phyloP scores from a whole-genome alignment of 1,140 invertebrate species.

The Yoshiicerus persimilis region DNA sequence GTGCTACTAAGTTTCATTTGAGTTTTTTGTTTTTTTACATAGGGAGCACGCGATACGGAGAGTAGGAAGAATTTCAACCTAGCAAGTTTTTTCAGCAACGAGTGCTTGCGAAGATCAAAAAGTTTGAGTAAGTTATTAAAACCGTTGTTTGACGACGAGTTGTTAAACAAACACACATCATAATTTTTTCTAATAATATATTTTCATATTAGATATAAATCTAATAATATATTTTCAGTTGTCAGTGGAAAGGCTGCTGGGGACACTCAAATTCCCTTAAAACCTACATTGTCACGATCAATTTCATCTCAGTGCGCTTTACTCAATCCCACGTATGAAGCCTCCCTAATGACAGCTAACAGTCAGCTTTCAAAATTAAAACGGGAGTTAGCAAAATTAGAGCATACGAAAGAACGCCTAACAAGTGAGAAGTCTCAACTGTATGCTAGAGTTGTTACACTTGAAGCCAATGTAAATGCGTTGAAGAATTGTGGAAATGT shows the following conservation, averaged over 20 bases:
- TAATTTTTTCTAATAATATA: neutral
- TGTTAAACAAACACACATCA: no score
- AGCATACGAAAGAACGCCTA: neutral
- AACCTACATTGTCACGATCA: neutral
- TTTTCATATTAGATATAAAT: no score
- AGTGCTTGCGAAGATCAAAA: neutral
- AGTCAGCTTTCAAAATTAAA: neutral
- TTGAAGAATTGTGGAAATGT: neutral
- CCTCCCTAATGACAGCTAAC: neutral
- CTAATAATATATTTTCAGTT: neutral
- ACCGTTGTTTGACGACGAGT: neutral
- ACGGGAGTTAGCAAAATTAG: neutral
- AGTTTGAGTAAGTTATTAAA: neutral
- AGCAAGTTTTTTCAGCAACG: neutral
- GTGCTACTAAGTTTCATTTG: no score
- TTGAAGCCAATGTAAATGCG: slow-evolving; percentile 5
- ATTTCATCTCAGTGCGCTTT: neutral
- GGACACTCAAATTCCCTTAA: neutral
- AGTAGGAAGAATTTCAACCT: neutral
- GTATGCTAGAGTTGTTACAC: neutral
- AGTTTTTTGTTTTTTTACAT: neutral
- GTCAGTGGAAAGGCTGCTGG: neutral
- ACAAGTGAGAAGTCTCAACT: slow-evolving; percentile 1
- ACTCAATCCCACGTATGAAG: neutral
- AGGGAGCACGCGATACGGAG: neutral